Evolutionary conservation across 1,140 invertebrate genomes (phyloP), one percentile per base, ranked within the genome.

Genomic region (Homarus americanus): DNA sequence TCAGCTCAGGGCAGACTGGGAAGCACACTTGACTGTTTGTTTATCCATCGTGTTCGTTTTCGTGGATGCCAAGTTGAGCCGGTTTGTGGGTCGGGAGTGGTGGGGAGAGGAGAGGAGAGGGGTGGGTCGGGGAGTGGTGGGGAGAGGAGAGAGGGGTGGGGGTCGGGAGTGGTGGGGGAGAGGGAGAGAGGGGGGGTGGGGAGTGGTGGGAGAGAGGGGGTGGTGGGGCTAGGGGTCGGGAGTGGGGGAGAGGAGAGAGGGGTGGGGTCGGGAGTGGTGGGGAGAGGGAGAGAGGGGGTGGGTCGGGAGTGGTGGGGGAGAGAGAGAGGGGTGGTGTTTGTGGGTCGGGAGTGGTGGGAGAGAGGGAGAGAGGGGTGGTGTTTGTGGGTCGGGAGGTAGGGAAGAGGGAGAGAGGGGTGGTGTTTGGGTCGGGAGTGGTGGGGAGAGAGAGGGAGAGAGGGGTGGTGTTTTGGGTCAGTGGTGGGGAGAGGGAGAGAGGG

Each of bases 231-330:
- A 34, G 79, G 53, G 41, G 41, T 2, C 40, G 17, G 3, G 28
- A 34, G 41, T 53, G 79, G 36, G 79, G 20, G 44, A 41, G 38
- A 53, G 78, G n/a, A 49, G 79, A 82, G 44, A 82, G 72, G 28
- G 72, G n/a, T n/a, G n/a, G n/a, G 34, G n/a, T 12, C 15, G n/a
- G 28, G 20, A 80, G 41, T 32, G 40, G 1, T 36, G 1, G 78
- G 24, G 78, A 80, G 40, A 69, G 58, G 17, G 63, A 72, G 63
- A 72, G 34, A 40, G 63, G 40, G 63, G n/a, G n/a, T n/a, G n/a
- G n/a, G n/a, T n/a, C n/a, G n/a, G n/a, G n/a, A n/a, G n/a, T n/a
- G n/a, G n/a, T n/a, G n/a, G n/a, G n/a, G n/a, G n/a, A n/a, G n/a
- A n/a, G n/a, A n/a, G n/a, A n/a, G n/a, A n/a, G n/a, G n/a, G n/a